phyloP scores from a whole-genome alignment of 1,140 invertebrate species.

The Muscidifurax raptorellus region DNA sequence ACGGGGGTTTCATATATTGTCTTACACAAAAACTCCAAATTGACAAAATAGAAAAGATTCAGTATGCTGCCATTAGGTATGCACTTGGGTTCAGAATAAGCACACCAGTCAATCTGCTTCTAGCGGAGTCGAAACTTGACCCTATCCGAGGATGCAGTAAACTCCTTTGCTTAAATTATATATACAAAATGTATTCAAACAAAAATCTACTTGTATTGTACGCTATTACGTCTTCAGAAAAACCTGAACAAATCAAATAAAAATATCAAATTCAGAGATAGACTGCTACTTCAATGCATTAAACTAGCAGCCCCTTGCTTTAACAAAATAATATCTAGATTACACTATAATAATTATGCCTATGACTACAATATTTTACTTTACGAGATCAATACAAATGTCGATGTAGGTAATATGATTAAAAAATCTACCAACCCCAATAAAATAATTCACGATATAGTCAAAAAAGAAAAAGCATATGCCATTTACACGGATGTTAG shows the following conservation, averaged over 20 bases:
- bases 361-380: not conserved
- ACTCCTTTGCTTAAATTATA: not conserved
- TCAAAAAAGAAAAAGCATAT: not conserved
- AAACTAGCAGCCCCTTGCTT: not conserved
- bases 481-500: slow-evolving; percentile 28
- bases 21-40: not conserved
- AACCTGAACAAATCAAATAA: too few species aligned
- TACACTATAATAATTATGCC: not conserved
- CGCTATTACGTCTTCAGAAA: too few species aligned
- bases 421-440: slow-evolving; percentile 24
- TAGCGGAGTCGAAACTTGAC: not conserved
- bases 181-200: not conserved
- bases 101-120: not conserved
- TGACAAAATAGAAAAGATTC: slow-evolving; percentile 16
- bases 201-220: not conserved
- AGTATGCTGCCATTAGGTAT: not conserved
- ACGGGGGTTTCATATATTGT: not conserved
- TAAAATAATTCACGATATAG: not conserved
- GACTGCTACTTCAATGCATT: not conserved
- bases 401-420: not conserved
- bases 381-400: not conserved
- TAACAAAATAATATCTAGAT: not conserved
- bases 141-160: not conserved
- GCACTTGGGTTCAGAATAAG: not conserved
- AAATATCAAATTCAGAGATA: not conserved